A percentile compares a stretch with the other conserved stretches of the same genome.
Evolutionary conservation across 1,140 invertebrate species (phyloP).

Genomic region (Drosophila cardini): DNA sequence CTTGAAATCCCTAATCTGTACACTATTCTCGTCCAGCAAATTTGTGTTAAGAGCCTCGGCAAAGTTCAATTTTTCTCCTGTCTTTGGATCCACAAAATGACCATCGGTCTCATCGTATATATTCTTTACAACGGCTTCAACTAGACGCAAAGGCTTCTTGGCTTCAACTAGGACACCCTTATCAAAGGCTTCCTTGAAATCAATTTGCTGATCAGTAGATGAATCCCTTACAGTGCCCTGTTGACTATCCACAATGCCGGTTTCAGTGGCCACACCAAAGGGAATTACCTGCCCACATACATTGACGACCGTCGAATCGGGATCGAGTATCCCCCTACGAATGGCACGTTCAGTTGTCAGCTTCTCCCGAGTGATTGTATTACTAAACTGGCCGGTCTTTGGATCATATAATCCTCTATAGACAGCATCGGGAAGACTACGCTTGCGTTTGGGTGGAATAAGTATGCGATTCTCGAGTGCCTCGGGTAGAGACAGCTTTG

Average conservation of each 20-base stretch:
- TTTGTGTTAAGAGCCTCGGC: constrained; percentile 90
- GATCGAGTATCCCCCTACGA: constrained; percentile 91
- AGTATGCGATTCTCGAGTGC: constrained; percentile 93
- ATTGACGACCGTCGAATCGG: constrained; percentile 91
- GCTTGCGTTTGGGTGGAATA: constrained; percentile 91
- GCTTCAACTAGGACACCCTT: constrained; percentile 92
- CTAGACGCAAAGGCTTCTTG: constrained; percentile 91
- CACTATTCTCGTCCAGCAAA: constrained; percentile 92
- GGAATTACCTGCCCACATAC: constrained; percentile 90
- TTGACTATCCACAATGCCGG: constrained; percentile 91
- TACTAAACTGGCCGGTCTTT: constrained; percentile 87
- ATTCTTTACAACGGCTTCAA: constrained; percentile 93
- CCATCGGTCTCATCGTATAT: constrained; percentile 91
- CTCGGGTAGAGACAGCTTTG: constrained; percentile 90
- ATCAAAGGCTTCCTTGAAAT: constrained; percentile 94
- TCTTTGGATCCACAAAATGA: constrained; percentile 92
- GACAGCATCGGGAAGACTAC: constrained; percentile 93
- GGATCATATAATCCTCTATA: constrained; percentile 91
- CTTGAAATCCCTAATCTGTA: constrained; percentile 92
- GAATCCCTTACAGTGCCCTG: constrained; percentile 89
- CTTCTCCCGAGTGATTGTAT: constrained; percentile 89
- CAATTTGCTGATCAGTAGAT: constrained; percentile 87
- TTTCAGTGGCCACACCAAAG: constrained; percentile 92
- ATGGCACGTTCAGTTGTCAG: constrained; percentile 91
- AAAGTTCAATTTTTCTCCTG: constrained; percentile 90